Evolutionary conservation across 2,113 vertebrate genomes (phyloP).

Genomic region (Cephalopterus ornatus): DNA sequence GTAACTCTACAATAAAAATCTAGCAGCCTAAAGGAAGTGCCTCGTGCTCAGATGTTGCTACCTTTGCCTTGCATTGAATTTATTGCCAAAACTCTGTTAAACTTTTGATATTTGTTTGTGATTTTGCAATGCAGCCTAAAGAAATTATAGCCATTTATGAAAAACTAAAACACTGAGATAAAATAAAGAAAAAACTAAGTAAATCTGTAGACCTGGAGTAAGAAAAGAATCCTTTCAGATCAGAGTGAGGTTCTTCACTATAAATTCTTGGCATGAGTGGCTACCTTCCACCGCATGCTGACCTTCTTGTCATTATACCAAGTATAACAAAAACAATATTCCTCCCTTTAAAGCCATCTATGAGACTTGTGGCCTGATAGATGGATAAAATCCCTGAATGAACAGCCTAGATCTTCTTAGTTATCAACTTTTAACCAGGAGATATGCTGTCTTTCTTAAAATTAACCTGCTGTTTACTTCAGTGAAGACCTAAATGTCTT

Average conservation of each 20-base stretch:
- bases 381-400: background rate
- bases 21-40: background rate
- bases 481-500: background rate
- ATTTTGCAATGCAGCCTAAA: background rate
- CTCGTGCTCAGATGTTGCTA: background rate
- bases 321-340: background rate
- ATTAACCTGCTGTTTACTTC: background rate
- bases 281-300: background rate
- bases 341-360: background rate
- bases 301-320: background rate
- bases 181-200: background rate
- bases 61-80: background rate
- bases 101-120: background rate
- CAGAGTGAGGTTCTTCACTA: background rate
- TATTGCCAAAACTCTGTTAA: background rate
- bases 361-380: background rate
- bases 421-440: background rate
- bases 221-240: background rate
- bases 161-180: background rate
- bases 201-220: background rate
- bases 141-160: background rate
- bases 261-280: background rate
- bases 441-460: background rate
- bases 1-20: background rate
- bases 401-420: background rate